Conservation (phyloP, 2,113 vertebrate genomes). For the Ailurus styani region DNA sequence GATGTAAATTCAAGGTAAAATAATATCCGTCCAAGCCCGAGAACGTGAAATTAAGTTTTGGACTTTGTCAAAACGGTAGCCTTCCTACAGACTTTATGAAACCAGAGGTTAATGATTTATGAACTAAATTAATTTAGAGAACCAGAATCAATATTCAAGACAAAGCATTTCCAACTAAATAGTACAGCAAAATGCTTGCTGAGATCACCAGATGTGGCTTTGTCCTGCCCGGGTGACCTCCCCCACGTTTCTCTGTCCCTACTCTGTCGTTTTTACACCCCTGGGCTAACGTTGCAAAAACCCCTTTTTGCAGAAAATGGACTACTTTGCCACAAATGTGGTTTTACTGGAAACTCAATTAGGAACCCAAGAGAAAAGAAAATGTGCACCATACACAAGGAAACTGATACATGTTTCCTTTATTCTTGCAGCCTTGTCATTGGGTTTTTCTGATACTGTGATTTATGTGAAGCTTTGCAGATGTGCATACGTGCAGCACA, state of each 20-base stretch:
- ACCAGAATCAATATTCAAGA: not conserved
- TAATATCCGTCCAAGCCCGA: too few species aligned
- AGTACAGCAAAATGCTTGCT: fast-evolving
- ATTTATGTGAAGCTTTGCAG: not conserved
- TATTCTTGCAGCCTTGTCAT: not conserved
- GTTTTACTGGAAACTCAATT: not conserved
- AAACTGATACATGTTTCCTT: not conserved
- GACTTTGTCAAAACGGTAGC: not conserved
- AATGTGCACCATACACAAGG: fast-evolving
- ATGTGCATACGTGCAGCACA: fast-evolving
- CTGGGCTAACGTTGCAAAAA: not conserved
- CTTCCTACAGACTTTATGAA: fast-evolving
- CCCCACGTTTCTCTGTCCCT: fast-evolving
- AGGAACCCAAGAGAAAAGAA: not conserved
- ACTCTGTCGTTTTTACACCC: fast-evolving
- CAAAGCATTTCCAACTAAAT: not conserved
- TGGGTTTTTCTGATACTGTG: not conserved
- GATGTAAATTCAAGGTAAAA: not conserved
- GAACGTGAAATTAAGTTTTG: not conserved
- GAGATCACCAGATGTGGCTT: fast-evolving
- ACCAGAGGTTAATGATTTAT: not conserved
- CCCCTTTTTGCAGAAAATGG: not conserved
- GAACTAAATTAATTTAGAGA: not conserved
- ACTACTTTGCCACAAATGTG: not conserved
- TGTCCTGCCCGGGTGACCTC: fast-evolving